Base-by-base conservation (phyloP, 2,888 invertebrate species). In the Oxycera nigricornis region DNA sequence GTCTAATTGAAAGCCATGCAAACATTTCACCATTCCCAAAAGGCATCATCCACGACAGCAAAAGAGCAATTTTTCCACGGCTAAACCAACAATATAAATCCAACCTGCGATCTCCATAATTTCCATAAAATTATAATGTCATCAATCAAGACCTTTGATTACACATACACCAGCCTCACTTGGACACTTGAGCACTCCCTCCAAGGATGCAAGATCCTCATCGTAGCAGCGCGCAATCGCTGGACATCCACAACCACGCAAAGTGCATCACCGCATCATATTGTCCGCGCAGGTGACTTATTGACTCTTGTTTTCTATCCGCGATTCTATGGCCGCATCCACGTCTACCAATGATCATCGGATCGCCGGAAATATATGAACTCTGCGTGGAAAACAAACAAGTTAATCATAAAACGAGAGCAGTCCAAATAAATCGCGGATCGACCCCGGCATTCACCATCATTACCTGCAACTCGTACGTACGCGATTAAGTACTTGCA, bases 111-210 rank as follows among this genome's bases (percentile, higher is more conserved):
- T 70, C 70, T 52, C 35, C 52, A 70, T 70, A 70, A 31, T 55
- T 70, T 70, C 55, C 30, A 70, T 70, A 55, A 70, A 52, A 70
- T 70, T 52, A 70, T 70, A 70, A 52, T 70, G 70, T 70, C 70
- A 70, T 70, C 70, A 52, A 70, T 70, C 70, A 70, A 52, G 31
- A 20, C 17, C 30, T 24, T 11, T 70, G 70, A 70, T 70, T 70
- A 70, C 55, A 65, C 39, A 41, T 41, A 39, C 22, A 2, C 30
- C 17, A 4, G 22, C 17, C 55, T 14, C 17, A 17, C 50, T 14
- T 14, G 4, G 17, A 50, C 11, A 9, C 17, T 17, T 1, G 4
- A 50, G 17, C 50, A 14, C 17, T n/a, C 9, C 6, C 1, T 17
- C n/a, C n/a, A n/a, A n/a, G n/a, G n/a, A 7, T 9, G 14, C 39